Conservation (phyloP, 2,113 vertebrate species). For the Casuarius casuarius region DNA sequence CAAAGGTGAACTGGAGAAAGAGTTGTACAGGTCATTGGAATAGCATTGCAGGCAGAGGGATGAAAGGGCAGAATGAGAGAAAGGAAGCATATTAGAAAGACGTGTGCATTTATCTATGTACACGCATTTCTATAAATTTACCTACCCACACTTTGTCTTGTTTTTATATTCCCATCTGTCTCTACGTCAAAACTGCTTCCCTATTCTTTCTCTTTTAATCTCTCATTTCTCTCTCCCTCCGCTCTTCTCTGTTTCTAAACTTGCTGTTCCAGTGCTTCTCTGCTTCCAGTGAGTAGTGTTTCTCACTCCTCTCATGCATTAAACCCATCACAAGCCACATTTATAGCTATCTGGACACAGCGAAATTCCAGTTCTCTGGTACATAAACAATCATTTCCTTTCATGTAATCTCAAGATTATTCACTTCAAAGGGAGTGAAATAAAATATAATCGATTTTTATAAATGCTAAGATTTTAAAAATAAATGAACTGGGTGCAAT, state of each 20-base stretch:
- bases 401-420: neutral
- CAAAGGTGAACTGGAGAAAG: neutral
- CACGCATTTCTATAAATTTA: neutral
- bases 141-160: neutral
- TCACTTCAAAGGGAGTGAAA: constrained; percentile 10
- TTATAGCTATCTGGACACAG: neutral
- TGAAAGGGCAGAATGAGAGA: neutral
- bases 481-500: constrained; percentile 49
- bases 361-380: neutral
- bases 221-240: neutral
- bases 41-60: fast-evolving
- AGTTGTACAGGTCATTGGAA: neutral
- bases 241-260: neutral
- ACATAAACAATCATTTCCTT: constrained; percentile 3
- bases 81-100: neutral
- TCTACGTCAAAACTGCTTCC: neutral
- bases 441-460: constrained; percentile 13
- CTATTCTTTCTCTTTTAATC: neutral
- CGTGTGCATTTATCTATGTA: neutral
- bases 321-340: neutral
- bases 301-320: neutral
- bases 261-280: neutral
- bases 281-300: neutral
- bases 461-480: constrained; percentile 49
- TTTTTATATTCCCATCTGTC: neutral